Conservation (phyloP, 1,140 invertebrate species). For the Tetraneura akinire region DNA sequence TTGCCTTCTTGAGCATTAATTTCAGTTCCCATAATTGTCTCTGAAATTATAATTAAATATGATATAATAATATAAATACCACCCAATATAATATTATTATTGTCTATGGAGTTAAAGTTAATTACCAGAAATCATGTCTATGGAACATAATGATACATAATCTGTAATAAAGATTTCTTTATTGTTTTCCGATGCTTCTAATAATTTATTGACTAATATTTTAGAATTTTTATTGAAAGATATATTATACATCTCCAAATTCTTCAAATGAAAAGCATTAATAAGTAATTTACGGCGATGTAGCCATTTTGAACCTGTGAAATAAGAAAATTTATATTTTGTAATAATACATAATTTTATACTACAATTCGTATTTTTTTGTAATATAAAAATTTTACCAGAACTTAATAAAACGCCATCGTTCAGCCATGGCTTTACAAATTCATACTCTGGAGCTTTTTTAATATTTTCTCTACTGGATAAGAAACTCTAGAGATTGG, state of each 20-base stretch:
- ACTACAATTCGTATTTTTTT: not conserved
- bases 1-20: constrained; percentile 54
- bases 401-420: constrained; percentile 50
- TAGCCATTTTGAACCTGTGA: constrained; percentile 64
- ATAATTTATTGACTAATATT: constrained; percentile 68
- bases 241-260: constrained; percentile 67
- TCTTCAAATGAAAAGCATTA: constrained; percentile 71
- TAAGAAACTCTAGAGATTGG: constrained; percentile 32
- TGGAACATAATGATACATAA: constrained; percentile 74
- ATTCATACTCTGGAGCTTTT: constrained; percentile 52
- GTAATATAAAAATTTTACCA: constrained; percentile 15
- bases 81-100: too few species aligned
- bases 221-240: constrained; percentile 65
- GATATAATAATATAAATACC: too few species aligned
- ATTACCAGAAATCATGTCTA: constrained; percentile 83
- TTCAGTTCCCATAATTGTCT: constrained; percentile 55
- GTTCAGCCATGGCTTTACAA: constrained; percentile 48
- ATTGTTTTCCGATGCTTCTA: not conserved
- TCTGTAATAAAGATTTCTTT: constrained; percentile 69
- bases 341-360: too few species aligned
- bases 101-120: too few species aligned
- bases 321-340: too few species aligned
- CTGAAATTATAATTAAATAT: constrained; percentile 48
- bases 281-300: constrained; percentile 66
- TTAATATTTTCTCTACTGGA: constrained; percentile 49